Percentiles rank a stretch among this genome's conserved stretches.
These are phyloP conservation scores for Amiota communis DNA, from an alignment of 2,888 invertebrate genomes.

Conservation along the genomic window DNA sequence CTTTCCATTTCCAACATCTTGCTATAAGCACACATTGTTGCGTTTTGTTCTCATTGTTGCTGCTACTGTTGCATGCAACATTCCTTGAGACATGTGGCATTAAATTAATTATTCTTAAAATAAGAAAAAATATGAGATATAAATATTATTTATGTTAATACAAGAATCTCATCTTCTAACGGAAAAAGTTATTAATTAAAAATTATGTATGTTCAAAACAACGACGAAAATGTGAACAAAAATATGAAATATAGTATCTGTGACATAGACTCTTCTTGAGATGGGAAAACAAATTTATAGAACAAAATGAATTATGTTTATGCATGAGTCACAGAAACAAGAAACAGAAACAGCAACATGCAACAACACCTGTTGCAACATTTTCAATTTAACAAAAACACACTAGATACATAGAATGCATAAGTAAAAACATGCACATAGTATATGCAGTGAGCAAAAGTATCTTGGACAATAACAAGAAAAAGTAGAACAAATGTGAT, in stretches of 20 bases:
- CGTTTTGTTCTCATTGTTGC: background rate
- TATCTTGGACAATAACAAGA: no score
- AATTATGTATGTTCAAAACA: background rate
- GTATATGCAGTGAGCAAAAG: no score
- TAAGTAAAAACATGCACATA: no score
- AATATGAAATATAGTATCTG: no score
- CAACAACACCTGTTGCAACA: conserved; percentile 15
- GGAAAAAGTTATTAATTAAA: conserved; percentile 5
- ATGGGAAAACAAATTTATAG: no score
- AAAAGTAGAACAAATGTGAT: no score
- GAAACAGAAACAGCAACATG: background rate
- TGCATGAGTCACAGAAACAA: background rate
- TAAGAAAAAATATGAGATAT: background rate
- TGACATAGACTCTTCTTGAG: no score
- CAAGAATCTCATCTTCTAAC: background rate
- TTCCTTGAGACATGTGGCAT: conserved; percentile 16
- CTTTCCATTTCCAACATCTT: conserved; percentile 51
- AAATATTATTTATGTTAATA: background rate
- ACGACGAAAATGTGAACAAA: no score
- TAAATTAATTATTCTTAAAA: conserved; percentile 20
- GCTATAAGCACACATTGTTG: background rate
- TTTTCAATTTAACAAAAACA: background rate
- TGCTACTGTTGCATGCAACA: conserved; percentile 9
- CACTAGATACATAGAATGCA: no score
- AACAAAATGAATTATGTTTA: no score